Conservation (phyloP, 2,888 invertebrate species). For the Argyresthia albistria region DNA sequence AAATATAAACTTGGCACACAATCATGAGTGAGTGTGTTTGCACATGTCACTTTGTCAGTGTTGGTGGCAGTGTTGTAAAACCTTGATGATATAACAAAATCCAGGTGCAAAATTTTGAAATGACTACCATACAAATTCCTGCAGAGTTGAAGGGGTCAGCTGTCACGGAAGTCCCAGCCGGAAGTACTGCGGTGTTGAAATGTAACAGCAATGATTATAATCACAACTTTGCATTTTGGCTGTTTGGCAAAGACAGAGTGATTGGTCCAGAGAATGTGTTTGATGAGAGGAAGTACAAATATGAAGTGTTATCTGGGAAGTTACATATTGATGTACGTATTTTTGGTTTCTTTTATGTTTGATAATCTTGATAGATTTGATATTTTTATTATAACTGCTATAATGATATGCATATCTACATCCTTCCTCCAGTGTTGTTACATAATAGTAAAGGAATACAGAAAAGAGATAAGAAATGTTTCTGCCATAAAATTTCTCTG, state of each 20-base stretch:
- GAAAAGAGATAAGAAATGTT: no score
- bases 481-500: not conserved
- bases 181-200: slow-evolving; percentile 71
- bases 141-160: slow-evolving; percentile 35
- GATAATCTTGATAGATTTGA: not conserved
- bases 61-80: slow-evolving; percentile 20
- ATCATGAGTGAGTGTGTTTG: slow-evolving; percentile 42
- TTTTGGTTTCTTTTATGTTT: not conserved
- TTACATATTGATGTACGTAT: slow-evolving; percentile 75
- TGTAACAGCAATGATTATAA: slow-evolving; percentile 77
- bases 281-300: slow-evolving; percentile 76
- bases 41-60: slow-evolving; percentile 46
- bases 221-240: slow-evolving; percentile 80
- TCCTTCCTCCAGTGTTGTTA: no score
- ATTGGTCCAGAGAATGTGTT: slow-evolving; percentile 75
- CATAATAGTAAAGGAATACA: no score
- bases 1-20: slow-evolving; percentile 66
- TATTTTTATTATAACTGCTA: no score
- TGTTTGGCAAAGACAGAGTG: slow-evolving; percentile 67
- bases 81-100: slow-evolving; percentile 35
- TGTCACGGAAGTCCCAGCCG: slow-evolving; percentile 68
- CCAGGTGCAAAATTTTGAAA: slow-evolving; percentile 18
- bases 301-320: slow-evolving; percentile 78
- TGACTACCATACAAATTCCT: slow-evolving; percentile 23
- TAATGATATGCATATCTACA: no score